Evolutionary conservation across 2,888 invertebrate species (phyloP).

Genomic region (Pollenia labialis): DNA sequence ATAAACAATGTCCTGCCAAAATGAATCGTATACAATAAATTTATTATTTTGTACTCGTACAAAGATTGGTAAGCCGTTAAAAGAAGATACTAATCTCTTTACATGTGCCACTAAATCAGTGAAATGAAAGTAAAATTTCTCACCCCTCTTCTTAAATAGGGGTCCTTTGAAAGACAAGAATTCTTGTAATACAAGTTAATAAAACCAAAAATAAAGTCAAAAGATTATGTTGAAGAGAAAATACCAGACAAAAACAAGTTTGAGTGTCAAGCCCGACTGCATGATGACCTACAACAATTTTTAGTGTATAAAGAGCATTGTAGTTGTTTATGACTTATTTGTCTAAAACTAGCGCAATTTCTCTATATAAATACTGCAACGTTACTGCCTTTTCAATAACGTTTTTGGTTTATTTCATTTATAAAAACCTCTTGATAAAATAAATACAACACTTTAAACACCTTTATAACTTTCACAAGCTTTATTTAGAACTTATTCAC

Average conservation of each 20-base stretch:
- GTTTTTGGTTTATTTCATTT: too few species aligned
- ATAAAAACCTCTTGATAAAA: too few species aligned
- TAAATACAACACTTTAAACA: too few species aligned
- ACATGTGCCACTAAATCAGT: slow-evolving; percentile 10
- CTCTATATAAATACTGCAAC: too few species aligned
- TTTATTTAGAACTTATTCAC: too few species aligned
- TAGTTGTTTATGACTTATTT: too few species aligned
- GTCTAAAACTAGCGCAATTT: too few species aligned
- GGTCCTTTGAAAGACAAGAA: slow-evolving; percentile 5
- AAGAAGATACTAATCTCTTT: background rate
- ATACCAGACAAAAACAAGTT: background rate
- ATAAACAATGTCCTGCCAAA: slow-evolving; percentile 41
- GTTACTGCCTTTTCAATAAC: too few species aligned
- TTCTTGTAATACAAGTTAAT: slow-evolving; percentile 62
- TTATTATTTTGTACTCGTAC: background rate
- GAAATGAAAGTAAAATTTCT: slow-evolving; percentile 17
- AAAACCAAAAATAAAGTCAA: slow-evolving; percentile 47
- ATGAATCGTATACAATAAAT: slow-evolving; percentile 34
- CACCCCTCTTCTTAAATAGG: background rate
- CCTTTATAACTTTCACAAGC: too few species aligned
- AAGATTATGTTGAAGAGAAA: slow-evolving; percentile 35
- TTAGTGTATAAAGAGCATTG: too few species aligned
- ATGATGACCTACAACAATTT: too few species aligned
- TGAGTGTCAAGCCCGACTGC: too few species aligned
- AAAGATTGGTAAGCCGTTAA: background rate